phyloP scores from a whole-genome alignment of 2,888 invertebrate genomes.

The Orthosia gracilis region DNA sequence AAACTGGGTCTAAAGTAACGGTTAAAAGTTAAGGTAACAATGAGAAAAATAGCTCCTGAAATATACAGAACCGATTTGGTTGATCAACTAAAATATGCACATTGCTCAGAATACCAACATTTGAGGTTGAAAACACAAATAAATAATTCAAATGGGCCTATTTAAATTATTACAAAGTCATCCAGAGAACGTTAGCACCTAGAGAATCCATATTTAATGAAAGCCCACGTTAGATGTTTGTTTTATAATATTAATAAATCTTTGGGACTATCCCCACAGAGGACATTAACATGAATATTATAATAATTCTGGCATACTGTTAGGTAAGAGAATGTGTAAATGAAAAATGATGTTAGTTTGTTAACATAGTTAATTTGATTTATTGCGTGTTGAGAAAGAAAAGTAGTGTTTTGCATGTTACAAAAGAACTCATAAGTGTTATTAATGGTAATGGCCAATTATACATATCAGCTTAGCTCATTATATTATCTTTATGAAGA shows the following conservation, averaged over 20 bases:
- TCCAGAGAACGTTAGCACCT: conserved; percentile 50
- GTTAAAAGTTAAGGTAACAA: background rate
- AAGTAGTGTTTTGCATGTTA: conserved; percentile 14
- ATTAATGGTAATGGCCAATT: conserved; percentile 11
- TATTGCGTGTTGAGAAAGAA: conserved; percentile 11
- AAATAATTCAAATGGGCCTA: conserved; percentile 39
- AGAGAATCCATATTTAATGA: conserved; percentile 71
- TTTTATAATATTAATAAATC: conserved; percentile 61
- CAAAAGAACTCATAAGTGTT: conserved; percentile 17
- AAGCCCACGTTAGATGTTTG: conserved; percentile 61
- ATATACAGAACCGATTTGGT: background rate
- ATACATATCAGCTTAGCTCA: background rate
- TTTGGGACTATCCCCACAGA: conserved; percentile 19
- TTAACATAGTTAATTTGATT: conserved; percentile 42
- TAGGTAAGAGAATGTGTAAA: conserved; percentile 30
- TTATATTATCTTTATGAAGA: background rate
- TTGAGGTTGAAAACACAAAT: conserved; percentile 29
- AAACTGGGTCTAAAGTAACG: background rate
- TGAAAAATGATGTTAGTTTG: conserved; percentile 45
- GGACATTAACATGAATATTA: conserved; percentile 45
- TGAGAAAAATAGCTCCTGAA: background rate
- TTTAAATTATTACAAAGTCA: conserved; percentile 42
- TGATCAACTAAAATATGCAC: background rate
- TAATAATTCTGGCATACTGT: conserved; percentile 32
- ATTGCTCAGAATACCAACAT: background rate